Evolutionary conservation across 2,797 vertebrate species (phyloP).

Genomic region (Ataeniobius toweri): DNA sequence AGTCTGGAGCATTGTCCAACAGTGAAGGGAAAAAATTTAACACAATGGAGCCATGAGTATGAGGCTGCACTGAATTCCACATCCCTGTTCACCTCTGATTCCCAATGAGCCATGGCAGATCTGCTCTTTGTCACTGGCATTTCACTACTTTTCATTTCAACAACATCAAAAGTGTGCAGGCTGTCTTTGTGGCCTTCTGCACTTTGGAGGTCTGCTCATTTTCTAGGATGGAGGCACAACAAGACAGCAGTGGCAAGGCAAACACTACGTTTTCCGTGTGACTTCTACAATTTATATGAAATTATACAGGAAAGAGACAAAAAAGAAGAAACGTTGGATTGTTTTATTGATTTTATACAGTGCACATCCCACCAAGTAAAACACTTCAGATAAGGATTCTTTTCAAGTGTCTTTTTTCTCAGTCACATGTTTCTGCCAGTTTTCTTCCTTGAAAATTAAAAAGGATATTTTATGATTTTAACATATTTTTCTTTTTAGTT

Average conservation of each 20-base stretch:
- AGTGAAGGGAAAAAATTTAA: conserved; percentile 43
- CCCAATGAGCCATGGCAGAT: conserved; percentile 49
- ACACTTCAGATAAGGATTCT: background rate
- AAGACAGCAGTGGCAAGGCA: conserved; percentile 21
- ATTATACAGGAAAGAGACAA: conserved; percentile 7
- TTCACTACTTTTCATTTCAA: conserved; percentile 59
- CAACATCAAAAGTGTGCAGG: conserved; percentile 52
- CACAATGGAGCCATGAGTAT: conserved; percentile 43
- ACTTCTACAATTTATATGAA: background rate
- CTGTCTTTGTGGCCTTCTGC: conserved; percentile 44
- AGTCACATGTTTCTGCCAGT: background rate
- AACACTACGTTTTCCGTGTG: conserved; percentile 2
- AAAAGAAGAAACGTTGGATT: background rate
- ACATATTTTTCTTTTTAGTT: background rate
- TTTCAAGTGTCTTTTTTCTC: background rate
- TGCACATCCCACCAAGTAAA: background rate
- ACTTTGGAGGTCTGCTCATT: conserved; percentile 68
- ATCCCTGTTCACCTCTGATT: conserved; percentile 53
- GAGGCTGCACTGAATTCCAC: conserved; percentile 51
- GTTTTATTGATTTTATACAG: background rate
- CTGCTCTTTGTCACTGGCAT: conserved; percentile 73
- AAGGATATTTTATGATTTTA: background rate
- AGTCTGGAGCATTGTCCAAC: conserved; percentile 62
- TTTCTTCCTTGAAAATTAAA: background rate
- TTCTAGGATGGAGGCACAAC: conserved; percentile 43